Evolutionary conservation across 2,797 vertebrate species (phyloP), one percentile per base, ranked within the genome.

Genomic region (Tiaroga cobitis): DNA sequence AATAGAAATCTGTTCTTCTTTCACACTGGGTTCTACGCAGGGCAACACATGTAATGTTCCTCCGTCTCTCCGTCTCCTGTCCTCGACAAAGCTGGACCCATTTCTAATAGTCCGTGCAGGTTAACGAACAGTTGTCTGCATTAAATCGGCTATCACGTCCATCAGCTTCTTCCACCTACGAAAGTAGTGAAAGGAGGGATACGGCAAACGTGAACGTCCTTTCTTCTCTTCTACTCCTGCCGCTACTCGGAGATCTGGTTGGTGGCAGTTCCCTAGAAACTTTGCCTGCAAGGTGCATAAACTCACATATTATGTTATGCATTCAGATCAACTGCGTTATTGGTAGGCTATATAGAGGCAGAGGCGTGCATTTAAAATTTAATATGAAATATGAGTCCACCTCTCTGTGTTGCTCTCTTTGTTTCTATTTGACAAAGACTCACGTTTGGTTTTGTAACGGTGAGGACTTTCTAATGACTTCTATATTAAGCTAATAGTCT

Each of bases 281-380:
- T 84, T 84, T 79, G 75, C 65, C 26, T 68, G 81, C 56, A 74
- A 74, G 81, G 81, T 74, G 67, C 75, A 79, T 70, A 69, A 63
- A 46, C 74, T 77, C 74, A 8, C 10, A 76, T 56, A 10, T 54
- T 26, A 51, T 32, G 56, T 19, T 76, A 37, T 65, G 67, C 34
- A 46, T 63, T 43, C n/a, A 29, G n/a, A 18, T 74, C 6, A 83
- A 15, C 59, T 24, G 18, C 19, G 37, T 29, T 21, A 8, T 37
- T 76, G 41, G 34, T 8, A 29, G 24, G 18, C 34, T 37, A 9
- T 32, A 39, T 3, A 8, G 72, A 69, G 43, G 3, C n/a, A 54
- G 72, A 29, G 29, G 70, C 59, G 29, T 39, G 74, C 37, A 43
- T 69, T 77, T 84, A 26, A 37, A 74, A 74, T 34, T 82, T 41